Percentiles rank a stretch among this genome's conserved stretches.
phyloP scores from a whole-genome alignment of 2,113 vertebrate species.

The Datnioides undecimradiatus region DNA sequence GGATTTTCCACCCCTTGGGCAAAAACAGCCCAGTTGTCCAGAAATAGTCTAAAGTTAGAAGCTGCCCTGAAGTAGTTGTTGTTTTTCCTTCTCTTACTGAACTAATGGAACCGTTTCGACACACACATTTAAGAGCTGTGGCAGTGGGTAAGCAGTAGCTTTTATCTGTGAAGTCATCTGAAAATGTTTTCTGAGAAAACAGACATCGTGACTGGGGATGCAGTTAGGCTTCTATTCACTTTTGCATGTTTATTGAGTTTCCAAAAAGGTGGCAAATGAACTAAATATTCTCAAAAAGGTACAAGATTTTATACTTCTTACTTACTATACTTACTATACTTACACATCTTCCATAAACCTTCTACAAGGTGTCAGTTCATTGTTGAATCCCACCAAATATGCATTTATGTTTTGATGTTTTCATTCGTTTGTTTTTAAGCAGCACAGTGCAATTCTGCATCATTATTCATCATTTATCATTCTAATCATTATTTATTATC shows the following conservation, averaged over 20 bases:
- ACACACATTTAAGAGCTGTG: neutral
- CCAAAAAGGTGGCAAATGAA: neutral
- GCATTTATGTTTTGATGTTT: neutral
- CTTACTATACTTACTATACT: neutral
- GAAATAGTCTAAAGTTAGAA: conserved; percentile 52
- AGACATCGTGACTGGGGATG: neutral
- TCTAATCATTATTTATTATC: too few relatives aligned
- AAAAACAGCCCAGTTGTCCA: conserved; percentile 62
- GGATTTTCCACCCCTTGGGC: conserved; percentile 52
- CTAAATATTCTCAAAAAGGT: neutral
- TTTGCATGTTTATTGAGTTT: neutral
- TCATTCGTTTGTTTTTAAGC: too few relatives aligned
- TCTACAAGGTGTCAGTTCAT: neutral
- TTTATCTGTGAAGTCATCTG: conserved; percentile 12
- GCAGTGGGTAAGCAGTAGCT: neutral
- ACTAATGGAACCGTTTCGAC: conserved; percentile 13
- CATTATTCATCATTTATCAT: too few relatives aligned
- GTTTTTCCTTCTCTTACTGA: conserved; percentile 5
- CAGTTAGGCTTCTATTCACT: neutral
- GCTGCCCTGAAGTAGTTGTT: conserved; percentile 14
- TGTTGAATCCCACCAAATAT: neutral
- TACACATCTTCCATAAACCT: neutral
- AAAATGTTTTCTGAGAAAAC: neutral
- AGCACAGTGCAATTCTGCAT: too few relatives aligned
- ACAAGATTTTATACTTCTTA: neutral